A percentile compares a stretch with the other conserved stretches of the same genome.
Evolutionary conservation across 2,797 vertebrate species (phyloP).

Genomic region (Gymnocypris eckloni): DNA sequence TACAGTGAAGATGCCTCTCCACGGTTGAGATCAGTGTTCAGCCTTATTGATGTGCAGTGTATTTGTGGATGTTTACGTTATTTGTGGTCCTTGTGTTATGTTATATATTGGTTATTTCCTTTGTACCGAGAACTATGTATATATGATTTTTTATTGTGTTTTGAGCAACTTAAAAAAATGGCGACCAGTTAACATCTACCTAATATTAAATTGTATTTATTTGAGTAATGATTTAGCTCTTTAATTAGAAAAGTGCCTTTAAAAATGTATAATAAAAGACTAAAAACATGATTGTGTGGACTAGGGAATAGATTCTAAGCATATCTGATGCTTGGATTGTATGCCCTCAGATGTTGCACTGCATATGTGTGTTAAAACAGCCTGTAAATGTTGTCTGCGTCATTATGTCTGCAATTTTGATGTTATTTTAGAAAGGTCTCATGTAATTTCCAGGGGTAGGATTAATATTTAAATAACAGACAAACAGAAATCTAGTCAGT

Average conservation of each 20-base stretch:
- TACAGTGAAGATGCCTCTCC: slow-evolving; percentile 34
- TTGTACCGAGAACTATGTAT: slow-evolving; percentile 42
- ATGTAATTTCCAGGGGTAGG: slow-evolving; percentile 33
- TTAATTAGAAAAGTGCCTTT: background rate
- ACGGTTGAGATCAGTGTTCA: slow-evolving; percentile 25
- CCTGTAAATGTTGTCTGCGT: slow-evolving; percentile 34
- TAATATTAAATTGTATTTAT: slow-evolving; percentile 36
- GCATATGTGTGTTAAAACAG: slow-evolving; percentile 26
- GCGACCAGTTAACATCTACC: slow-evolving; percentile 40
- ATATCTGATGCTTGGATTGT: slow-evolving; percentile 11
- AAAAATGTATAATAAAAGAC: slow-evolving; percentile 28
- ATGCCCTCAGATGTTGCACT: slow-evolving; percentile 48
- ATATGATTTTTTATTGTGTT: slow-evolving; percentile 43
- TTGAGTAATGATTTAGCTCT: slow-evolving; percentile 36
- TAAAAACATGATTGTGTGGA: slow-evolving; percentile 48
- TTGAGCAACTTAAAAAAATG: slow-evolving; percentile 32
- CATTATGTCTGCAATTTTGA: slow-evolving; percentile 19
- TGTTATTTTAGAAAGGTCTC: slow-evolving; percentile 42
- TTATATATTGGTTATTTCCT: slow-evolving; percentile 52
- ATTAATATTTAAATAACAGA: slow-evolving; percentile 43
- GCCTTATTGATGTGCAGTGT: slow-evolving; percentile 22
- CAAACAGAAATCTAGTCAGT: slow-evolving; percentile 38
- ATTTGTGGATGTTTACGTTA: slow-evolving; percentile 46
- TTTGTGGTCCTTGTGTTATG: slow-evolving; percentile 45
- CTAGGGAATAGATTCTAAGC: slow-evolving; percentile 32